Percentiles rank a stretch among this genome's conserved stretches.
Evolutionary conservation across 1,140 invertebrate species (phyloP).

Genomic region (Carcinoscorpius rotundicauda): DNA sequence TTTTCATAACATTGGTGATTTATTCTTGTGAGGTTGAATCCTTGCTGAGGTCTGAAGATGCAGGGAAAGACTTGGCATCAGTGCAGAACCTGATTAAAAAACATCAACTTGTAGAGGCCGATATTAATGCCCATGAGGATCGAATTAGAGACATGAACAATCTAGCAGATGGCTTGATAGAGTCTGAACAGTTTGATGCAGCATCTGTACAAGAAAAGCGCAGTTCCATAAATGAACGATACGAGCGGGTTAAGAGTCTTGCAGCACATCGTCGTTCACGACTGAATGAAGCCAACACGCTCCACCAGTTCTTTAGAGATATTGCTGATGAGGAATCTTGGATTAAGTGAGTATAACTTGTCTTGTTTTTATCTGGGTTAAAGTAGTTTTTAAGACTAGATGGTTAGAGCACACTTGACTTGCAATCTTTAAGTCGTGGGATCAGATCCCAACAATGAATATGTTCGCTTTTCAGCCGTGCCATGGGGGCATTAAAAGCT

Average conservation of each 20-base stretch:
- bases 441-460: too few relatives aligned
- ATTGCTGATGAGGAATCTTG: slow-evolving; percentile 99
- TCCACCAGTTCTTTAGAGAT: slow-evolving; percentile 97
- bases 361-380: too few relatives aligned
- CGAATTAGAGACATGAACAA: slow-evolving; percentile 87
- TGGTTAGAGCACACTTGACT: too few relatives aligned
- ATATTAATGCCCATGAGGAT: slow-evolving; percentile 89
- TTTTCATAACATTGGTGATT: background rate
- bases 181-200: slow-evolving; percentile 85
- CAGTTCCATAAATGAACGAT: slow-evolving; percentile 81
- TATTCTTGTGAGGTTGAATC: slow-evolving; percentile 50
- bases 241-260: slow-evolving; percentile 78
- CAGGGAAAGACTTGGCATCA: slow-evolving; percentile 91
- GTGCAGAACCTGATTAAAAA: slow-evolving; percentile 98
- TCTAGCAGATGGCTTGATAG: slow-evolving; percentile 83
- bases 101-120: slow-evolving; percentile 92
- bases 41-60: slow-evolving; percentile 86
- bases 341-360: slow-evolving; percentile 56
- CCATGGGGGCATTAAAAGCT: too few relatives aligned
- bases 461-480: too few relatives aligned
- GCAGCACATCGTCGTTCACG: slow-evolving; percentile 79
- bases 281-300: slow-evolving; percentile 85
- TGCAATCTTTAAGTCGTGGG: too few relatives aligned
- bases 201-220: slow-evolving; percentile 84
- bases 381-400: too few relatives aligned